Percentiles rank a stretch among this genome's conserved stretches.
Evolutionary conservation across 2,888 invertebrate genomes (phyloP).

Genomic region (Acrobasis repandana): DNA sequence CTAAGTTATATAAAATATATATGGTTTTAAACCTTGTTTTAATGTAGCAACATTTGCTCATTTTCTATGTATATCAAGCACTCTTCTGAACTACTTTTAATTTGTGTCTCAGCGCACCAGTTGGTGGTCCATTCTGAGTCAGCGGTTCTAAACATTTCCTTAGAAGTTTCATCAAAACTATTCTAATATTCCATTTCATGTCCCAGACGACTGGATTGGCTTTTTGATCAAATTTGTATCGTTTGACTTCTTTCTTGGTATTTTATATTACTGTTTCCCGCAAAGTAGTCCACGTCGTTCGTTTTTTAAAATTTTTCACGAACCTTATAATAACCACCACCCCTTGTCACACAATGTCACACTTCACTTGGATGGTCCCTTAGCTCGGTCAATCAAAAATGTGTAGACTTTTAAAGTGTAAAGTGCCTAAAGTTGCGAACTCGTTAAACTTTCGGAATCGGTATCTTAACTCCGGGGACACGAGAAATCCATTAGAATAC

Average conservation of each 20-base stretch:
- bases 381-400: background rate
- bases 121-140: conserved; percentile 11
- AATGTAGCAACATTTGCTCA: background rate
- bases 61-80: background rate
- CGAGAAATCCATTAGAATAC: conserved; percentile 57
- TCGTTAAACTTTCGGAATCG: conserved; percentile 6
- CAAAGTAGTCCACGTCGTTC: too few relatives aligned
- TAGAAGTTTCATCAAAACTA: background rate
- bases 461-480: conserved; percentile 42
- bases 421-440: background rate
- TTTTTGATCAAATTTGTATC: background rate
- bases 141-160: conserved; percentile 17
- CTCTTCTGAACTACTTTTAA: background rate
- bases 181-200: conserved; percentile 4
- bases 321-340: too few relatives aligned
- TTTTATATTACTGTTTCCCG: background rate
- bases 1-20: too few relatives aligned
- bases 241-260: background rate
- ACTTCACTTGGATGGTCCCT: background rate
- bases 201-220: background rate
- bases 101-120: conserved; percentile 5
- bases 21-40: background rate
- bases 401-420: background rate
- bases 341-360: too few relatives aligned
- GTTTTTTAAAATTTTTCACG: too few relatives aligned